These are phyloP conservation scores for Thereva unica DNA, from an alignment of 2,888 invertebrate species.

Conservation along the genomic window DNA sequence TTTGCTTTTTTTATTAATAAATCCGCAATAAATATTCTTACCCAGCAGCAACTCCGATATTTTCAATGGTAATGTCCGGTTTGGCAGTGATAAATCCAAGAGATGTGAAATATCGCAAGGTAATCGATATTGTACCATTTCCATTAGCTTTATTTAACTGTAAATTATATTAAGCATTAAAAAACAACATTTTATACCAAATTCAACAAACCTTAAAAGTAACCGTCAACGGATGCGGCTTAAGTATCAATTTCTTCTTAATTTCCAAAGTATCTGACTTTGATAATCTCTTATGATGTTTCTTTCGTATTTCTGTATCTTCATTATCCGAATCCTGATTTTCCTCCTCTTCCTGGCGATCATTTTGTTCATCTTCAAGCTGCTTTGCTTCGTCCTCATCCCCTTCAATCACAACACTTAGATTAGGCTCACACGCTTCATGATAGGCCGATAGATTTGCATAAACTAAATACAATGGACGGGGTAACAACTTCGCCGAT, in stretches of 20 bases:
- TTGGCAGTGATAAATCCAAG: slow-evolving; percentile 48
- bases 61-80: slow-evolving; percentile 41
- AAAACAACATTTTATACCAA: not conserved
- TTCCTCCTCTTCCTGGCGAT: slow-evolving; percentile 61
- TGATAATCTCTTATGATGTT: slow-evolving; percentile 42
- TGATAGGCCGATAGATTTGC: slow-evolving; percentile 82
- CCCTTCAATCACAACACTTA: slow-evolving; percentile 64
- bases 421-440: slow-evolving; percentile 68
- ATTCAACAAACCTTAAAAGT: slow-evolving; percentile 41
- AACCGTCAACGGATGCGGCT: slow-evolving; percentile 48
- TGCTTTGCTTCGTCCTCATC: slow-evolving; percentile 72
- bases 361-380: slow-evolving; percentile 61
- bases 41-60: slow-evolving; percentile 48
- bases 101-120: slow-evolving; percentile 47
- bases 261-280: slow-evolving; percentile 36
- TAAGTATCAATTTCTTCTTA: slow-evolving; percentile 44
- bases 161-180: not conserved
- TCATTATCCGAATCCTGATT: slow-evolving; percentile 73
- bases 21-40: slow-evolving; percentile 35
- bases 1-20: slow-evolving; percentile 28
- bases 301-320: slow-evolving; percentile 56
- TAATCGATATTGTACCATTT: slow-evolving; percentile 44
- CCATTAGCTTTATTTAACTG: slow-evolving; percentile 32
- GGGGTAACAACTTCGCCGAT: slow-evolving; percentile 74
- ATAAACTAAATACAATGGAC: slow-evolving; percentile 83